Evolutionary conservation across 1,140 invertebrate genomes (phyloP), one percentile per base, ranked within the genome.

Genomic region (Ridgeia piscesae): DNA sequence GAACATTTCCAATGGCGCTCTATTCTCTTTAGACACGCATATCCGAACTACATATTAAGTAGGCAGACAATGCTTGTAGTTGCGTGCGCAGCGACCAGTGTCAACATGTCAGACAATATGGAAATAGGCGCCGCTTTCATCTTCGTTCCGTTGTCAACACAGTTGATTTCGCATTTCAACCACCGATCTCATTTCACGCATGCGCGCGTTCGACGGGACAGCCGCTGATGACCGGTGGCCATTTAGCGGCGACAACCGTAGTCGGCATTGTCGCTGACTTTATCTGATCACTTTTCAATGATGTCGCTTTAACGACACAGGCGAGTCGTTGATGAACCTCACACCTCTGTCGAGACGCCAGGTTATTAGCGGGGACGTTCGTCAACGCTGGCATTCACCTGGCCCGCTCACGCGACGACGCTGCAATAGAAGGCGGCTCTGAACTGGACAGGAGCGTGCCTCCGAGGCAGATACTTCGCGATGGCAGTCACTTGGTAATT

Each of bases 201-300:
- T 77, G 58, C 58, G 58, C 11, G 58, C 58, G 27, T 21, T 77
- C 58, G 42, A 9, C 11, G 17, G 17, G 17, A 4, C 58, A 17
- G 58, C 58, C 8, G 27, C 58, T 77, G 58, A 77, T 77, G 58
- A 77, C 58, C 58, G 58, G 58, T 77, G 58, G 58, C 58, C 58
- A 31, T 77, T 77, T 77, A 77, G 58, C 58, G 14, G 17, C 58
- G 27, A 77, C 58, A 77, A 77, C 58, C 17, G 58, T 21, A 77
- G 58, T 77, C 58, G 58, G 58, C 58, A 77, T 77, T 77, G 58
- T 77, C 58, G 58, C 27, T 77, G 58, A 77, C 58, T 77, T 77
- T 77, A 77, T 77, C 58, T 77, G 58, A 77, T 77, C 58, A 77
- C 58, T 77, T 77, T 77, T 77, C 58, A 77, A 77, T 77, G 58